These are phyloP conservation scores for Cheirogaleus major DNA, from an alignment of 2,797 vertebrate species.

Conservation along the genomic window DNA sequence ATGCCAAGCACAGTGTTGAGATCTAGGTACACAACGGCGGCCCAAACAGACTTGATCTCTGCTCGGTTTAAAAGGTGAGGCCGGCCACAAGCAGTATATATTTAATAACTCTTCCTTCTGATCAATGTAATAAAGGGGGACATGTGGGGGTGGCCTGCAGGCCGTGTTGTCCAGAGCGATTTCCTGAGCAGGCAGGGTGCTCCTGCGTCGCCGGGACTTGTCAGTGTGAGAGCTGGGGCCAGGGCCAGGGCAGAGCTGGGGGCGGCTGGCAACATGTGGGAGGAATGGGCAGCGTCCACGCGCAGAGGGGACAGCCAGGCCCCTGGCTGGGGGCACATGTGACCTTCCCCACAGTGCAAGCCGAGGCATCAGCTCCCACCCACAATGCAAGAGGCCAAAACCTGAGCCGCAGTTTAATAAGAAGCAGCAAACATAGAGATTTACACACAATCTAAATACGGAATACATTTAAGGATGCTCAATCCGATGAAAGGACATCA, in stretches of 20 bases:
- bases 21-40: neutral
- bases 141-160: neutral
- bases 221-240: neutral
- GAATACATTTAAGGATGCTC: neutral
- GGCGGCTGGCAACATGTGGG: neutral
- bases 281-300: neutral
- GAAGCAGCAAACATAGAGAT: neutral
- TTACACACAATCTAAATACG: neutral
- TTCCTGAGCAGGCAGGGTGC: neutral
- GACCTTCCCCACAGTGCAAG: neutral
- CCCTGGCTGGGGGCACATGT: too few relatives aligned
- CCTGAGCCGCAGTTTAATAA: neutral
- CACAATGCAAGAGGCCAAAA: too few relatives aligned
- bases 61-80: neutral
- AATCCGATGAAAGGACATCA: neutral
- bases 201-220: neutral
- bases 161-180: neutral
- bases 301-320: neutral
- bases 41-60: neutral
- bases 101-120: neutral
- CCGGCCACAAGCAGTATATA: neutral
- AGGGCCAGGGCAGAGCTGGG: neutral
- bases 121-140: neutral
- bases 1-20: neutral
- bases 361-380: neutral